Base-by-base conservation (phyloP, 2,113 vertebrate genomes). In the Bubo blakistoni region DNA sequence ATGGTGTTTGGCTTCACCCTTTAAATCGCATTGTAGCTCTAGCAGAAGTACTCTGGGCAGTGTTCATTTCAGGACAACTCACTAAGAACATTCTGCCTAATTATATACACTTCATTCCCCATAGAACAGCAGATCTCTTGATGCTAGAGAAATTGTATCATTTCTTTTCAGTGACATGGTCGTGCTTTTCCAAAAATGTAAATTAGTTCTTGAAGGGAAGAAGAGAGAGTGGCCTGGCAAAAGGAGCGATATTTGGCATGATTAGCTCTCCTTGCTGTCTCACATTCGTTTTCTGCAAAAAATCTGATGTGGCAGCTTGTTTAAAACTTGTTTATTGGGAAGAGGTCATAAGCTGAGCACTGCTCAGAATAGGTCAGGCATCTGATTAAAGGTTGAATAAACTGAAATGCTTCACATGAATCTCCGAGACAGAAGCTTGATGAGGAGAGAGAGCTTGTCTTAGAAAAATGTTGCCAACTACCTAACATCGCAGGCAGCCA, bases 271-370 rank as follows among this genome's bases (percentile, higher is more conserved):
- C 52, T 96, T 69, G 74, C 91, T 92, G 88, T 90, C 90, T 96
- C 73, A 47, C 65, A 52, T 66, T 90, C 21, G 0, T 66, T 91
- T 83, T 30, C 81, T 66, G 49, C 34, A 91, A 71, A 92, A 93
- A 95, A 96, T 96, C 65, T 92, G 84, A 96, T 90, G 90, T 95
- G 93, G 96, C 96, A 96, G 92, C 81, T 96, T 95, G 94, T 95
- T 96, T 95, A 95, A 95, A 96, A 95, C 87, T 93, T 96, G 94
- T 93, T 97, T 97, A 92, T 95, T 81, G 77, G 83, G 69, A 94
- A 89, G 88, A 93, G 93, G 94, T 96, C 95, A 93, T 94, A 93
- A 96, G 80, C 78, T 94, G 78, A 92, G 58, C 84, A 73, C 79
- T 78, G 49, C 16, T 88, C 89, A 69, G 81, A 95, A 85, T 17